Evolutionary conservation across 1,140 invertebrate species (phyloP), one percentile per base, ranked within the genome.

Genomic region (Drosophila tani): DNA sequence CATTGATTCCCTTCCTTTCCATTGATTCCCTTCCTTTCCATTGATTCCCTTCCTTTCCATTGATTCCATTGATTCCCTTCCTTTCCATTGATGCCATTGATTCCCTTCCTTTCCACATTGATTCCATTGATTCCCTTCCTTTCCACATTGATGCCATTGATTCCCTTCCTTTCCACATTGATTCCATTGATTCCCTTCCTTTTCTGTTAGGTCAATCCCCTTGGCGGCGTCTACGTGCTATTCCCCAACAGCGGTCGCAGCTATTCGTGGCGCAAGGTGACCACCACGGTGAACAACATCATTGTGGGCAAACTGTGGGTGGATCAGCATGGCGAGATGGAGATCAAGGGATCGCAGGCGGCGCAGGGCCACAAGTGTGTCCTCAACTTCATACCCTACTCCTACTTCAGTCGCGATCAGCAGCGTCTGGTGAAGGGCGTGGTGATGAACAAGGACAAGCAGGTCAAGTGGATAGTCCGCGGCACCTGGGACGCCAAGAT

Each of bases 291-390:
- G 21, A 99, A 99, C 94, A 99, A 99, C 93, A 99, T 99, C 74
- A 99, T 99, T 78, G 98, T 99, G 41, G 99, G 99, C 58, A 98
- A 98, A 94, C 95, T 99, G 67, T 99, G 99, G 99, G 98, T 99
- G 15, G 99, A 99, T 94, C 98, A 99, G 93, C 98, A 99, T 92
- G 99, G 99, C 38, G 99, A 99, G 92, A 99, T 99, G 98, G 98
- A 99, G 91, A 99, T 99, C 73, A 95, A 95, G 29, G 95, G 95
- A 50, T 94, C 94, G 66, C 98, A 99, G 93, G 96, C 97, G 70
- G 96, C 95, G 50, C 95, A 95, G 46, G 98, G 98, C 56, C 97
- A 99, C 87, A 98, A 97, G 92, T 99, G 98, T 93, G 97, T 98
- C 93, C 94, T 99, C 24, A 99, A 99, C 92, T 99, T 97, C 93